Evolutionary conservation across 2,797 vertebrate genomes (phyloP).

Genomic region (Anabas testudineus): DNA sequence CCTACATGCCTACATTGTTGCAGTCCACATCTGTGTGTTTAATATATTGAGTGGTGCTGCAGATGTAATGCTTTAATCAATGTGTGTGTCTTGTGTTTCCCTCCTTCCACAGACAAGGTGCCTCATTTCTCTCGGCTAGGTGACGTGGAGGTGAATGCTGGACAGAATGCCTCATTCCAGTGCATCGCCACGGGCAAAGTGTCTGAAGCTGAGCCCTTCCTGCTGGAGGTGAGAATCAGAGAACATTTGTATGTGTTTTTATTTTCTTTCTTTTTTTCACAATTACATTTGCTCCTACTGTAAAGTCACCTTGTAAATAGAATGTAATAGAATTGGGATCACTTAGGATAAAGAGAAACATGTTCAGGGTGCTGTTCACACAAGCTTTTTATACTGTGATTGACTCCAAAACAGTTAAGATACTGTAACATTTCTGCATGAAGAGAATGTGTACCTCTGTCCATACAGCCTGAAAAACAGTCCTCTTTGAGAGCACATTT

Average conservation of each 20-base stretch:
- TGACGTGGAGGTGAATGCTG: slow-evolving; percentile 97
- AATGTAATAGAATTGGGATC: neutral
- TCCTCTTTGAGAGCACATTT: slow-evolving; percentile 2
- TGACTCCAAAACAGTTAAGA: slow-evolving; percentile 1
- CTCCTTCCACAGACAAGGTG: slow-evolving; percentile 91
- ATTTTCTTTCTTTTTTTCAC: neutral
- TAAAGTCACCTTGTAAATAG: slow-evolving; percentile 15
- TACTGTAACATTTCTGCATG: neutral
- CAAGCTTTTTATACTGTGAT: slow-evolving; percentile 6
- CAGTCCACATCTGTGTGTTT: slow-evolving; percentile 29
- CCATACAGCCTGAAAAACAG: neutral
- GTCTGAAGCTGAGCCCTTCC: slow-evolving; percentile 86
- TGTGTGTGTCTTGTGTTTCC: slow-evolving; percentile 28
- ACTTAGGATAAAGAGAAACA: slow-evolving; percentile 14
- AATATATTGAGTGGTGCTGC: slow-evolving; percentile 42
- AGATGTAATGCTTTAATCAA: slow-evolving; percentile 47
- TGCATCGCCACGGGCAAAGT: slow-evolving; percentile 96
- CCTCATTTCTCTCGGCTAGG: slow-evolving; percentile 97
- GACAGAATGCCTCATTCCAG: slow-evolving; percentile 98
- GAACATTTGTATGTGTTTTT: neutral
- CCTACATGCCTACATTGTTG: too few species aligned
- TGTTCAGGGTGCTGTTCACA: slow-evolving; percentile 13
- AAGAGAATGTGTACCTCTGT: neutral
- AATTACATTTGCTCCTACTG: slow-evolving; percentile 1
- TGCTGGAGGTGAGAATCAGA: slow-evolving; percentile 81